A percentile compares a stretch with the other conserved stretches of the same genome.
Evolutionary conservation across 2,797 vertebrate species (phyloP).

Genomic region (Moxostoma hubbsi): DNA sequence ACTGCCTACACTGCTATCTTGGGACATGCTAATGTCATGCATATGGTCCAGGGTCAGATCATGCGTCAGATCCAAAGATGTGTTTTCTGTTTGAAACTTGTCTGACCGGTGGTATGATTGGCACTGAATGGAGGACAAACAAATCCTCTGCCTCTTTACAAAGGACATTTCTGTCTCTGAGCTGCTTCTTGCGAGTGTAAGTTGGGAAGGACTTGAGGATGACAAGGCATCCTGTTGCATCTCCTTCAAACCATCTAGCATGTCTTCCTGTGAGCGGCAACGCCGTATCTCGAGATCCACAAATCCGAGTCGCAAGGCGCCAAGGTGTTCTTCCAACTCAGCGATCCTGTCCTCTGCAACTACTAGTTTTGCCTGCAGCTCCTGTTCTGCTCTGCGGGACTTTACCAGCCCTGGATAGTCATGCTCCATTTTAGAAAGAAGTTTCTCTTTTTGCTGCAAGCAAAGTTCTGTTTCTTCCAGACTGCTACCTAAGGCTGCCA

Average conservation of each 20-base stretch:
- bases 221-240: conserved; percentile 60
- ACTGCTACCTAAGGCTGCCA: conserved; percentile 86
- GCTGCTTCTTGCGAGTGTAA: conserved; percentile 67
- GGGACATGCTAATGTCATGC: conserved; percentile 77
- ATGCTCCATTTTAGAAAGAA: conserved; percentile 78
- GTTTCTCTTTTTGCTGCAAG: conserved; percentile 85
- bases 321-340: conserved; percentile 78
- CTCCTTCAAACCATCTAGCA: conserved; percentile 52
- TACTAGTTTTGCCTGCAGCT: conserved; percentile 75
- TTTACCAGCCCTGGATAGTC: conserved; percentile 67
- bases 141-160: conserved; percentile 88
- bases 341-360: conserved; percentile 77
- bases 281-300: conserved; percentile 76
- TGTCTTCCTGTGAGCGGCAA: conserved; percentile 66
- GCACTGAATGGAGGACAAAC: conserved; percentile 93
- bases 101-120: conserved; percentile 87
- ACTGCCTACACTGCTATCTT: conserved; percentile 75
- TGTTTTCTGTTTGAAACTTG: conserved; percentile 75
- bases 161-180: conserved; percentile 77
- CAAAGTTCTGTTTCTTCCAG: conserved; percentile 89
- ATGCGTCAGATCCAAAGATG: conserved; percentile 62
- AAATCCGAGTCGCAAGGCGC: conserved; percentile 75
- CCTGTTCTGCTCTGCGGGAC: conserved; percentile 75
- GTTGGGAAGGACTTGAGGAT: conserved; percentile 44
- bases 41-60: conserved; percentile 80